phyloP scores from a whole-genome alignment of 1,140 invertebrate species.

The Zophobas morio region DNA sequence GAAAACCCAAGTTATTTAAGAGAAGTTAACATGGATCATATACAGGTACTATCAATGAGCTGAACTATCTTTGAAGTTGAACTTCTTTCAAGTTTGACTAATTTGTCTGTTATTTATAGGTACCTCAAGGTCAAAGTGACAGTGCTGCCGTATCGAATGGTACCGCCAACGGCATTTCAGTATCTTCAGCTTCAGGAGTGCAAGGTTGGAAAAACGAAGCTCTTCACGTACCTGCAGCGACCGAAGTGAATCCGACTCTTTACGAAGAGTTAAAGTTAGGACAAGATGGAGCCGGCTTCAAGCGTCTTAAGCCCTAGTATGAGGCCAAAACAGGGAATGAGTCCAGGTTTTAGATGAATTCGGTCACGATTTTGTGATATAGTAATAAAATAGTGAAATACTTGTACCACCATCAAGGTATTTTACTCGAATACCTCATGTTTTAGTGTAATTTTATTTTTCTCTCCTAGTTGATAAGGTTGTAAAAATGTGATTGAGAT shows the following conservation, averaged over 20 bases:
- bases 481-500: conserved; percentile 43
- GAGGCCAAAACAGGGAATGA: conserved; percentile 58
- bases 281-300: conserved; percentile 84
- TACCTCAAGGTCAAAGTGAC: conserved; percentile 59
- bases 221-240: conserved; percentile 64
- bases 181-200: conserved; percentile 64
- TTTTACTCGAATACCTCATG: conserved; percentile 31
- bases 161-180: conserved; percentile 64
- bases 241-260: conserved; percentile 80
- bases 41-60: conserved; percentile 71
- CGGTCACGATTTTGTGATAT: conserved; percentile 37
- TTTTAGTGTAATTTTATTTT: conserved; percentile 24
- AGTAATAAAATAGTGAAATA: conserved; percentile 38
- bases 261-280: conserved; percentile 86
- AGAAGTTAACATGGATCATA: conserved; percentile 80
- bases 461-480: conserved; percentile 38
- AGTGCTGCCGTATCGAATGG: conserved; percentile 60
- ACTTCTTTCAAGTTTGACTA: conserved; percentile 56
- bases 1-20: conserved; percentile 89
- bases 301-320: conserved; percentile 74
- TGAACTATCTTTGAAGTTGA: conserved; percentile 3
- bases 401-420: conserved; percentile 29
- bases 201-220: conserved; percentile 68
- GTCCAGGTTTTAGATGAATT: conserved; percentile 58
- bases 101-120: conserved; percentile 45